Percentiles rank a stretch among this genome's conserved stretches.
phyloP scores from a whole-genome alignment of 2,797 vertebrate species.

The Cryptoblepharus egeriae region DNA sequence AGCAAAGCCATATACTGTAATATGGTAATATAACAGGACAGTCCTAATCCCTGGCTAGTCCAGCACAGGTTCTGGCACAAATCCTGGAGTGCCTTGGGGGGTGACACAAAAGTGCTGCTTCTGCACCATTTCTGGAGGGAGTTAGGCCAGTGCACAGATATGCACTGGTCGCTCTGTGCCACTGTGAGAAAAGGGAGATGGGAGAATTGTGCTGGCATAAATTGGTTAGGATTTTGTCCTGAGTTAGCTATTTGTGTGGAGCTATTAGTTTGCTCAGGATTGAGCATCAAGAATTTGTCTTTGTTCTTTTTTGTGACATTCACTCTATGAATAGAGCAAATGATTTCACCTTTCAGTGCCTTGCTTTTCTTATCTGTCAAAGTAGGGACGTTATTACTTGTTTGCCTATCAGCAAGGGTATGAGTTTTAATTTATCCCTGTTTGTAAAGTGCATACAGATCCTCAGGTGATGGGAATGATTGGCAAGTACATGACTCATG shows the following conservation, averaged over 20 bases:
- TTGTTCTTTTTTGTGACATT: conserved; percentile 26
- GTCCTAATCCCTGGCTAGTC: too few species aligned
- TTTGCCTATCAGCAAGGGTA: conserved; percentile 18
- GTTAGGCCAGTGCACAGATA: too few species aligned
- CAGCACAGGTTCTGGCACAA: too few species aligned
- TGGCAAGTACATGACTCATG: background rate
- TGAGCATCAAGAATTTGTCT: conserved; percentile 22
- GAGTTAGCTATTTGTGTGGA: background rate
- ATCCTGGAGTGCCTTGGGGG: too few species aligned
- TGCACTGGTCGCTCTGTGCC: too few species aligned
- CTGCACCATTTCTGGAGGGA: too few species aligned
- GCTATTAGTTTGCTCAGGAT: conserved; percentile 36
- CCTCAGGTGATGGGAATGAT: conserved; percentile 34
- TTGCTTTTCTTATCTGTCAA: conserved; percentile 52
- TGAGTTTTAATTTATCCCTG: conserved; percentile 51
- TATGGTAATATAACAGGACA: too few species aligned
- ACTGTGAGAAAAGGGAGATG: too few species aligned
- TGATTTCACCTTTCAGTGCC: conserved; percentile 38
- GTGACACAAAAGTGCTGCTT: too few species aligned
- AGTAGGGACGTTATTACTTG: conserved; percentile 40
- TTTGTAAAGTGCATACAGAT: conserved; percentile 52
- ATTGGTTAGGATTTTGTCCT: too few species aligned
- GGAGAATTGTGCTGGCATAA: too few species aligned
- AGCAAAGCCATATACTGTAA: too few species aligned
- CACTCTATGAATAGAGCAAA: conserved; percentile 32